phyloP scores from a whole-genome alignment of 2,888 invertebrate species.

The Pterobdella sp. region DNA sequence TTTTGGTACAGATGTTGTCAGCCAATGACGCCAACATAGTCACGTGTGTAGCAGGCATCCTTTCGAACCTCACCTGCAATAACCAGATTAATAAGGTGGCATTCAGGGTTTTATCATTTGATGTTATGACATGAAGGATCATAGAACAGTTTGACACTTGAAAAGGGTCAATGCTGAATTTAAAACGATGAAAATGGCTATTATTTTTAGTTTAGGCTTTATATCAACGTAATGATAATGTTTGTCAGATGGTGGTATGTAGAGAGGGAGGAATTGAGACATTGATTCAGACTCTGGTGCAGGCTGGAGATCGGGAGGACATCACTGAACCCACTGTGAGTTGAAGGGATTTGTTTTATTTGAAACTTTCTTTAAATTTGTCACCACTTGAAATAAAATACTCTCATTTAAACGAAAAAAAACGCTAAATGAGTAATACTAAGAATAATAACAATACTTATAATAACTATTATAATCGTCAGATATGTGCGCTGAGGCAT shows the following conservation, averaged over 20 bases:
- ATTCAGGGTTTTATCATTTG: no score
- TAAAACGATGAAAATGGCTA: no score
- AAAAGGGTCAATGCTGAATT: no score
- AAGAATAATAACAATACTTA: not conserved
- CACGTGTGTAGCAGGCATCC: constrained; percentile 93
- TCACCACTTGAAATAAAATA: not conserved
- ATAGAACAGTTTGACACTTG: no score
- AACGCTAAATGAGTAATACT: not conserved
- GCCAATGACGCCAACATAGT: constrained; percentile 89
- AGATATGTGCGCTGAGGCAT: constrained; percentile 87
- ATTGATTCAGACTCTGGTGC: constrained; percentile 69
- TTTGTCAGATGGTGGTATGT: constrained; percentile 61
- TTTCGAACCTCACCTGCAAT: constrained; percentile 97
- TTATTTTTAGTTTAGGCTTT: no score
- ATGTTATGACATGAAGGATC: no score
- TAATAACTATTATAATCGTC: not conserved
- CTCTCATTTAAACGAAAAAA: not conserved
- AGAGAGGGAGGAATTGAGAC: constrained; percentile 95
- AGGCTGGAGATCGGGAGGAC: constrained; percentile 81
- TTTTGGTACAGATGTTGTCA: constrained; percentile 79
- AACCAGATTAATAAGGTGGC: constrained; percentile 90
- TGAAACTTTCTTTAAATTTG: not conserved
- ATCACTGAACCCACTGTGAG: constrained; percentile 90
- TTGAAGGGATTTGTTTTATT: constrained; percentile 29
- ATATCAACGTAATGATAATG: no score